Conservation (phyloP, 2,113 vertebrate species). For the Vimba vimba region DNA sequence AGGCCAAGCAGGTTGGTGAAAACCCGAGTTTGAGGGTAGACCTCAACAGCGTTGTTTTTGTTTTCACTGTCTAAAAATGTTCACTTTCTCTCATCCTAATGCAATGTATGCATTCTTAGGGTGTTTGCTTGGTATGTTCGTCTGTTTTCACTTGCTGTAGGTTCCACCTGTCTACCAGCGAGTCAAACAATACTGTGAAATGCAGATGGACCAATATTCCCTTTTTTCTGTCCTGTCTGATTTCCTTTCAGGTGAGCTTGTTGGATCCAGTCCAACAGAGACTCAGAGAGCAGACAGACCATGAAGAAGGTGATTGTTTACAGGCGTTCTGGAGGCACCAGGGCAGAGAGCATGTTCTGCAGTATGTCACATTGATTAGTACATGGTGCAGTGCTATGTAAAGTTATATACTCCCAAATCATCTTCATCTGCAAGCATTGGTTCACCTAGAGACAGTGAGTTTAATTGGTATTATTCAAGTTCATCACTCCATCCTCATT, state of each 20-base stretch:
- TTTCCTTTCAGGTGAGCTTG: slow-evolving; percentile 29
- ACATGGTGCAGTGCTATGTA: neutral
- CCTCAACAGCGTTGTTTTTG: neutral
- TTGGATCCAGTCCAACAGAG: slow-evolving; percentile 35
- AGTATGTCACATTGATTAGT: slow-evolving; percentile 4
- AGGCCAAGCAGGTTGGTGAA: slow-evolving; percentile 35
- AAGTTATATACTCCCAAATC: neutral
- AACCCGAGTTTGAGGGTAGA: neutral
- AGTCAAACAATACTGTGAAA: slow-evolving; percentile 19
- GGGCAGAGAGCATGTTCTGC: slow-evolving; percentile 10
- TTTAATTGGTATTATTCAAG: neutral
- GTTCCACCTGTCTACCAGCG: slow-evolving; percentile 36
- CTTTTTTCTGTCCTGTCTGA: slow-evolving; percentile 35
- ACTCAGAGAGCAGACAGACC: slow-evolving; percentile 43
- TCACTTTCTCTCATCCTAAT: neutral
- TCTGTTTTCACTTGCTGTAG: slow-evolving; percentile 37
- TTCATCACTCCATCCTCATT: neutral
- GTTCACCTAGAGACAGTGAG: neutral
- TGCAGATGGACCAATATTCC: neutral
- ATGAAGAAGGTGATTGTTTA: slow-evolving; percentile 47
- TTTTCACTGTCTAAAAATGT: neutral
- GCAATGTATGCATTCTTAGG: neutral
- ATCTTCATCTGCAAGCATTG: neutral
- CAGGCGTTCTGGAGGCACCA: slow-evolving; percentile 49
- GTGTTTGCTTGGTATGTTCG: slow-evolving; percentile 20